phyloP scores from a whole-genome alignment of 2,888 invertebrate species.

The Crematogaster levior region DNA sequence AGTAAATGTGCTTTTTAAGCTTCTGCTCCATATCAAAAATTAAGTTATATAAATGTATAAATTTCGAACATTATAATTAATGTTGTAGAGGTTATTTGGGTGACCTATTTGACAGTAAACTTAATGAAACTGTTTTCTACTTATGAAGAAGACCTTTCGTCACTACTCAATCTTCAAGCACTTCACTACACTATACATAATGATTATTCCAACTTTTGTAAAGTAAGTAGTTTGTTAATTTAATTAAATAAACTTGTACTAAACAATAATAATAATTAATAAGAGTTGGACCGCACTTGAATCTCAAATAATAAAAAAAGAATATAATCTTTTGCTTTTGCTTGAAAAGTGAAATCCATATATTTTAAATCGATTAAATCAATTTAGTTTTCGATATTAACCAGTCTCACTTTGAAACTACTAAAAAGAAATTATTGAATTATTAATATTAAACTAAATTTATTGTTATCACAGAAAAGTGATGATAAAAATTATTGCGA shows the following conservation, averaged over 20 bases:
- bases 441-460: conserved; percentile 49
- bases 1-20: conserved; percentile 86
- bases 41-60: not conserved
- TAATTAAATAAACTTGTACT: no score
- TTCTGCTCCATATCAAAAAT: not conserved
- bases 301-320: no score
- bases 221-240: conserved; percentile 88
- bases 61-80: not conserved
- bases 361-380: no score
- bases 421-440: no score
- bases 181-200: conserved; percentile 98
- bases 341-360: no score
- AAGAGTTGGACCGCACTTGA: no score
- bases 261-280: no score
- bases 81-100: conserved; percentile 95
- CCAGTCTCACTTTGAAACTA: no score
- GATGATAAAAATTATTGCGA: conserved; percentile 98
- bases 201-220: conserved; percentile 96
- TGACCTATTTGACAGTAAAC: conserved; percentile 97
- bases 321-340: no score
- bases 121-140: conserved; percentile 98
- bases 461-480: conserved; percentile 90
- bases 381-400: no score
- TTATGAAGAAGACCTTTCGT: conserved; percentile 93
- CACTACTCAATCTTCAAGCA: conserved; percentile 94